Evolutionary conservation across 2,113 vertebrate genomes (phyloP).

Genomic region (Gnathonemus echidnorhynchus): DNA sequence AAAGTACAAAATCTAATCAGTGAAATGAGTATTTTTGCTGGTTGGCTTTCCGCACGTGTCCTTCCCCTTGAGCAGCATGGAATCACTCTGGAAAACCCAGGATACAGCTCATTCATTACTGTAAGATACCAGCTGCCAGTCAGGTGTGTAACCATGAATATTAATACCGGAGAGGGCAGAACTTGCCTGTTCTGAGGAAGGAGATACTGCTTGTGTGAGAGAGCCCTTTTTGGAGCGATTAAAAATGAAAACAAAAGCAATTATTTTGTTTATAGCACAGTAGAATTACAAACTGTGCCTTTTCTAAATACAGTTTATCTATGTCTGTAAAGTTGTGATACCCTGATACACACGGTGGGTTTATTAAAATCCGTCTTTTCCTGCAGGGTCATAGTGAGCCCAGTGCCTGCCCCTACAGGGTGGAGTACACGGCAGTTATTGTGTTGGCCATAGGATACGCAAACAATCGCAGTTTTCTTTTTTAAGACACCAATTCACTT

Average conservation of each 20-base stretch:
- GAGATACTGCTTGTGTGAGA: background rate
- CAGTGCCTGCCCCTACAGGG: background rate
- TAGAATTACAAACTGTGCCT: background rate
- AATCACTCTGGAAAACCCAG: background rate
- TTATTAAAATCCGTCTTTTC: background rate
- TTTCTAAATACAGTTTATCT: background rate
- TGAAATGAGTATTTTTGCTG: background rate
- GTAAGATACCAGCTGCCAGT: background rate
- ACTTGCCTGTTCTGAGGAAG: background rate
- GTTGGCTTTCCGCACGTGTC: background rate
- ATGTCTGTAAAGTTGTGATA: background rate
- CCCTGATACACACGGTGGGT: background rate
- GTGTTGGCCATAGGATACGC: background rate
- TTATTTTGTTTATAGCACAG: background rate
- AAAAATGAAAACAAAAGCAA: background rate
- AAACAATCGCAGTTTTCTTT: background rate
- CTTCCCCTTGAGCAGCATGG: background rate
- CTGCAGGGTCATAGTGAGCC: background rate
- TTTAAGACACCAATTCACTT: background rate
- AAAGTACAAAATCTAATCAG: background rate
- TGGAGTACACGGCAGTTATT: background rate
- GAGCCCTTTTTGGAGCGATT: background rate
- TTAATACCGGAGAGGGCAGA: background rate
- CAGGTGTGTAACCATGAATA: conserved; percentile 6
- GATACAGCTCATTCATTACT: background rate